phyloP scores from a whole-genome alignment of 2,888 invertebrate genomes.

The Seira musarum region DNA sequence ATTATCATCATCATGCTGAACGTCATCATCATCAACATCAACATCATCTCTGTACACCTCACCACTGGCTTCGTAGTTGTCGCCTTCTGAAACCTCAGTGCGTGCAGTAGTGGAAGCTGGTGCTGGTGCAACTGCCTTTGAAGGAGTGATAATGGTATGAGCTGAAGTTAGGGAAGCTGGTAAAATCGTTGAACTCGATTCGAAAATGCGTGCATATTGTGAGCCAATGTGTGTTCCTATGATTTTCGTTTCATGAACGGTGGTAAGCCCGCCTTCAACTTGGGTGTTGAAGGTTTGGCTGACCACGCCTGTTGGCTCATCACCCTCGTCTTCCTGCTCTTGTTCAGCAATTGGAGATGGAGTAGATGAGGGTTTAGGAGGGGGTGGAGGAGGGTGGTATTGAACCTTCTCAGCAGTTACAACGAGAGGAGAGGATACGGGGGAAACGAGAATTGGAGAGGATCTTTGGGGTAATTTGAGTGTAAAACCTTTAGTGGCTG shows the following conservation, averaged over 20 bases:
- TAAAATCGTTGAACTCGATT: conserved; percentile 81
- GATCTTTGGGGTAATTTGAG: conserved; percentile 64
- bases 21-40: conserved; percentile 22
- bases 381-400: conserved; percentile 52
- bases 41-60: conserved; percentile 53
- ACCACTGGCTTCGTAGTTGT: conserved; percentile 48
- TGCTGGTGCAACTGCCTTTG: conserved; percentile 51
- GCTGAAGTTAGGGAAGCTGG: conserved; percentile 41
- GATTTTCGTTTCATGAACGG: conserved; percentile 90
- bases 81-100: conserved; percentile 61
- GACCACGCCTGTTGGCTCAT: conserved; percentile 82
- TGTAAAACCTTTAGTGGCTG: conserved; percentile 66
- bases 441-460: conserved; percentile 47
- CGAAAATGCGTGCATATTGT: conserved; percentile 90
- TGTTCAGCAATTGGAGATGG: neutral
- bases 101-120: conserved; percentile 46
- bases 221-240: conserved; percentile 90
- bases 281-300: conserved; percentile 89
- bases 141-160: conserved; percentile 40
- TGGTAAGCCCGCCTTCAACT: conserved; percentile 86
- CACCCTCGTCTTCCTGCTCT: conserved; percentile 15
- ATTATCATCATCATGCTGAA: too few relatives aligned
- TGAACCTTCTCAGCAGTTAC: conserved; percentile 60
- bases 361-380: conserved; percentile 26
- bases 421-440: conserved; percentile 45